Evolutionary conservation across 2,113 vertebrate species (phyloP).

Genomic region (Campylomormyrus numenius): DNA sequence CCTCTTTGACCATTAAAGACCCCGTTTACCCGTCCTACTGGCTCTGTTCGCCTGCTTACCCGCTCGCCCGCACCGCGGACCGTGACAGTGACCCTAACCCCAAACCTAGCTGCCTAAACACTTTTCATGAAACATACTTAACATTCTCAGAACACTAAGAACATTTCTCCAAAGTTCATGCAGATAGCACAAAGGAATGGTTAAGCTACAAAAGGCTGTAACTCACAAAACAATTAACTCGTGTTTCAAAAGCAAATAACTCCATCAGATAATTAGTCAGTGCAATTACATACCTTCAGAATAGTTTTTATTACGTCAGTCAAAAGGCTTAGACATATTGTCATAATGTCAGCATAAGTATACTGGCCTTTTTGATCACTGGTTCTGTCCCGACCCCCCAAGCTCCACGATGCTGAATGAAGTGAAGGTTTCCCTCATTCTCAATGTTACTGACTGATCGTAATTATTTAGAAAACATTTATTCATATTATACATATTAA

Average conservation of each 20-base stretch:
- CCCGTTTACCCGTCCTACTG: too few relatives aligned
- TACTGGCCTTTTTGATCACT: not conserved
- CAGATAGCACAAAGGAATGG: not conserved
- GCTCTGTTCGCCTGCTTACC: too few relatives aligned
- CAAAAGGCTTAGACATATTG: not conserved
- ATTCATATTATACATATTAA: not conserved
- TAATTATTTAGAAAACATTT: not conserved
- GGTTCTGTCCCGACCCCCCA: too few relatives aligned
- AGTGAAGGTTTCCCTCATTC: not conserved
- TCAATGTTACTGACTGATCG: not conserved
- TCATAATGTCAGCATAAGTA: not conserved
- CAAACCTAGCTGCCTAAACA: not conserved
- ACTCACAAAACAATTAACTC: not conserved
- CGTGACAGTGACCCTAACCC: not conserved
- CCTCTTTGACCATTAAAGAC: too few relatives aligned
- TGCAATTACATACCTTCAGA: not conserved
- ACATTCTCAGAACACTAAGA: not conserved
- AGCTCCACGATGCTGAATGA: not conserved
- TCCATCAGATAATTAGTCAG: not conserved
- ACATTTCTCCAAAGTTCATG: not conserved
- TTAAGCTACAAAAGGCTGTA: not conserved
- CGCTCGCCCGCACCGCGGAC: too few relatives aligned
- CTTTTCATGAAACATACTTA: not conserved
- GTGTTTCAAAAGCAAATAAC: not conserved
- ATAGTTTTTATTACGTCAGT: not conserved